A percentile compares a stretch with the other conserved stretches of the same genome.
Evolutionary conservation across 2,797 vertebrate genomes (phyloP).

Genomic region (Phataginus tricuspis): DNA sequence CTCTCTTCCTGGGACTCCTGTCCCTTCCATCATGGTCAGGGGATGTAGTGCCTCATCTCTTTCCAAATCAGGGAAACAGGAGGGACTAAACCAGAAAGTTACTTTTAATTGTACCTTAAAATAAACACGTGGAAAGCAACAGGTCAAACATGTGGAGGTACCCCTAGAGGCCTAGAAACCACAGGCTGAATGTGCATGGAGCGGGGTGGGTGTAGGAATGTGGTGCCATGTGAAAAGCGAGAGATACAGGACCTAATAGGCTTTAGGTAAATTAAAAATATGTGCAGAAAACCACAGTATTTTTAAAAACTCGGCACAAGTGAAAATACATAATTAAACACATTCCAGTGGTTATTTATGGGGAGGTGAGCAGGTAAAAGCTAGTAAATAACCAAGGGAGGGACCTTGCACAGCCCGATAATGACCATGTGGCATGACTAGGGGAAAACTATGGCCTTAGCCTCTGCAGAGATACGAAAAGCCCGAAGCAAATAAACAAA

Average conservation of each 20-base stretch:
- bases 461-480: neutral
- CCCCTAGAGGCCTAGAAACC: neutral
- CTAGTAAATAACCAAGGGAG: neutral
- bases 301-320: neutral
- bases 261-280: neutral
- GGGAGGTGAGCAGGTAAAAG: neutral
- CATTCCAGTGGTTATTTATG: neutral
- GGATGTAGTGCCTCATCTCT: neutral
- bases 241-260: neutral
- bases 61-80: neutral
- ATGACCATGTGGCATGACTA: neutral
- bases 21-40: neutral
- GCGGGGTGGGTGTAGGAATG: neutral
- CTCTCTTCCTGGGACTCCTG: neutral
- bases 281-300: neutral
- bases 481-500: neutral
- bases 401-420: neutral
- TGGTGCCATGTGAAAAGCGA: neutral
- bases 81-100: neutral
- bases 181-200: fast-evolving
- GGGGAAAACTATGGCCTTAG: neutral
- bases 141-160: neutral
- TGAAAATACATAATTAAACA: neutral
- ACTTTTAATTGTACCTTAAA: neutral
- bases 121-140: neutral